A percentile compares a stretch with the other conserved stretches of the same genome.
These are phyloP conservation scores for Drosophila diplacantha DNA, from an alignment of 2,888 invertebrate species.

Conservation along the genomic window DNA sequence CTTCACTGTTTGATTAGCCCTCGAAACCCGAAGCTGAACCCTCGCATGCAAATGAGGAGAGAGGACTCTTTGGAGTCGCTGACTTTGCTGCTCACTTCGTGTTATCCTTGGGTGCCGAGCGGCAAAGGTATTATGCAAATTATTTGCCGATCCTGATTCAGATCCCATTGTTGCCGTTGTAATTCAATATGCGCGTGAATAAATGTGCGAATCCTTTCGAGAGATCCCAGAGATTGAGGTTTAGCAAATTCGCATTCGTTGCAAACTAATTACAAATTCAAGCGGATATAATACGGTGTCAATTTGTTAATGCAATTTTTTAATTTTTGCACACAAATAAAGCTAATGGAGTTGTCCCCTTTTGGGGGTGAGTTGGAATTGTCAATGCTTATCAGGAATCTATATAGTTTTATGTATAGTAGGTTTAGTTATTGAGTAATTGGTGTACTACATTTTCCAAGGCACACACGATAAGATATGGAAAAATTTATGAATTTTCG, in stretches of 20 bases:
- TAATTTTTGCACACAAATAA: constrained; percentile 18
- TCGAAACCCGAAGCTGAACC: constrained; percentile 17
- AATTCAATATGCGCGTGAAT: constrained; percentile 73
- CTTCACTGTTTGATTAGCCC: constrained; percentile 58
- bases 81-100: constrained; percentile 50
- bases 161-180: constrained; percentile 53
- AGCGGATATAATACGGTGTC: constrained; percentile 25
- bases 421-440: too few species aligned
- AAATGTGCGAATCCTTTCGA: constrained; percentile 19
- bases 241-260: constrained; percentile 23
- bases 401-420: too few species aligned
- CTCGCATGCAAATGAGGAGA: constrained; percentile 46
- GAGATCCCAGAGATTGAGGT: constrained; percentile 17
- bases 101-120: constrained; percentile 54
- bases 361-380: constrained; percentile 8
- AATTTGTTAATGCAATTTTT: constrained; percentile 32
- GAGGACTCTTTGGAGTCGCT: constrained; percentile 23
- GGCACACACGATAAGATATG: not conserved
- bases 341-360: not conserved
- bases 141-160: constrained; percentile 22
- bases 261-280: constrained; percentile 28
- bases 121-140: constrained; percentile 66
- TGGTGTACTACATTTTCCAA: not conserved
- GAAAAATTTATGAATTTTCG: not conserved
- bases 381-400: too few species aligned